These are phyloP conservation scores for Neosalanx taihuensis DNA, from an alignment of 2,797 vertebrate species.

Conservation along the genomic window DNA sequence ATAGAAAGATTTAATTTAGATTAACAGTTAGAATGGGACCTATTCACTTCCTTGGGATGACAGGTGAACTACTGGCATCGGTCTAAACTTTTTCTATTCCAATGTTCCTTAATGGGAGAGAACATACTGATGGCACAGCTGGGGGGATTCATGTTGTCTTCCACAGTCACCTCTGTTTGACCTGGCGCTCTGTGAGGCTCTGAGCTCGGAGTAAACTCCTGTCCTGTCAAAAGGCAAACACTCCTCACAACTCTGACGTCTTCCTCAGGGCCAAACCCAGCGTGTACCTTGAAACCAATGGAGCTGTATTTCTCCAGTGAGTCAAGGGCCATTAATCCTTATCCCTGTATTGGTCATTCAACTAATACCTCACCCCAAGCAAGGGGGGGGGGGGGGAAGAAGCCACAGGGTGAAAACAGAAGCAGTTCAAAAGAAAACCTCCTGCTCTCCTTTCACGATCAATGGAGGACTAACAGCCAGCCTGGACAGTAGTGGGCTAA, in stretches of 20 bases:
- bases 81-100: constrained; percentile 58
- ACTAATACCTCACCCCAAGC: constrained; percentile 2
- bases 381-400: constrained; percentile 28
- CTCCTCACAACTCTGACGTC: too few relatives aligned
- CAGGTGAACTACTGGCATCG: constrained; percentile 64
- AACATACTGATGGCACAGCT: neutral
- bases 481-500: constrained; percentile 2
- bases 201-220: too few relatives aligned
- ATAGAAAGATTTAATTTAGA: constrained; percentile 75
- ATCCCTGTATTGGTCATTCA: constrained; percentile 35
- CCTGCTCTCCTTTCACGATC: constrained; percentile 33
- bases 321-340: neutral
- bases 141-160: neutral
- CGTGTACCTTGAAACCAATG: constrained; percentile 5
- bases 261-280: too few relatives aligned
- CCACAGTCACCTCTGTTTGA: too few relatives aligned
- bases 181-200: too few relatives aligned
- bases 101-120: constrained; percentile 36
- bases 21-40: constrained; percentile 56
- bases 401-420: constrained; percentile 40
- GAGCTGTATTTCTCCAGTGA: constrained; percentile 6
- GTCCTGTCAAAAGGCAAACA: too few relatives aligned
- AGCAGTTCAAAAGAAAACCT: neutral
- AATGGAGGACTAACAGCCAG: constrained; percentile 32
- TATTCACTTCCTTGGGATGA: constrained; percentile 63